Evolutionary conservation across 1,140 invertebrate genomes (phyloP).

Genomic region (Apis dorsata): DNA sequence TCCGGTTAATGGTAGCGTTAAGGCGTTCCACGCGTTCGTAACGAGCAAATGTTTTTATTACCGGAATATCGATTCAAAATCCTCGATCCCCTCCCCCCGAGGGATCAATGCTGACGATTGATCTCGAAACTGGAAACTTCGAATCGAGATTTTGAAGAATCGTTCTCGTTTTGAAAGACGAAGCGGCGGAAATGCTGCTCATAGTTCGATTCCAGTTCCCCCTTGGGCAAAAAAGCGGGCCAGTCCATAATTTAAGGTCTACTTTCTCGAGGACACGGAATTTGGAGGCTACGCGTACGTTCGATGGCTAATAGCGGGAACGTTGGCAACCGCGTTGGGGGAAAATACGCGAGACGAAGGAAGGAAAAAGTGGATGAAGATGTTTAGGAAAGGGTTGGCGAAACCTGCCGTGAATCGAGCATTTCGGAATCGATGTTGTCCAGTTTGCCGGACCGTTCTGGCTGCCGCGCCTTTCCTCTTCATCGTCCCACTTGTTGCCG

Average conservation of each 20-base stretch:
- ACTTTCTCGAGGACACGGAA: not conserved
- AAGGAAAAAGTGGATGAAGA: conserved; percentile 22
- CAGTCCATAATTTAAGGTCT: not conserved
- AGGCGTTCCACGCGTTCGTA: not conserved
- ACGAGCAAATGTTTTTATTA: too few species aligned
- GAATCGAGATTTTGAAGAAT: not conserved
- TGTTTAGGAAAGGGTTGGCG: conserved; percentile 38
- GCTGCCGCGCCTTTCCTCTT: conserved; percentile 63
- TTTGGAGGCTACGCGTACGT: not conserved
- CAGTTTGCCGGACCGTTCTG: conserved; percentile 34
- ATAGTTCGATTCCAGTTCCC: conserved; percentile 48
- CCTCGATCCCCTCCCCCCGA: not conserved
- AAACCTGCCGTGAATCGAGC: conserved; percentile 60
- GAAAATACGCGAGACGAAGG: conserved; percentile 1
- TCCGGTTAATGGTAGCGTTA: not conserved
- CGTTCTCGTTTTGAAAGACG: conserved; percentile 6
- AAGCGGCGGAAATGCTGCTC: conserved; percentile 66
- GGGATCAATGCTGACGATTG: not conserved
- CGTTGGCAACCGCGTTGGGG: not conserved
- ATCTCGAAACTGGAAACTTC: too few species aligned
- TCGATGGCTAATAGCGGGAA: not conserved
- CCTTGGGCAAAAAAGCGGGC: not conserved
- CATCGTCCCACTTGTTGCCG: conserved; percentile 61
- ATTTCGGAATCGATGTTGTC: conserved; percentile 56
- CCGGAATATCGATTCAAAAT: too few species aligned